Base-by-base conservation (phyloP, 2,888 invertebrate genomes). In the Metallyticus violacea region DNA sequence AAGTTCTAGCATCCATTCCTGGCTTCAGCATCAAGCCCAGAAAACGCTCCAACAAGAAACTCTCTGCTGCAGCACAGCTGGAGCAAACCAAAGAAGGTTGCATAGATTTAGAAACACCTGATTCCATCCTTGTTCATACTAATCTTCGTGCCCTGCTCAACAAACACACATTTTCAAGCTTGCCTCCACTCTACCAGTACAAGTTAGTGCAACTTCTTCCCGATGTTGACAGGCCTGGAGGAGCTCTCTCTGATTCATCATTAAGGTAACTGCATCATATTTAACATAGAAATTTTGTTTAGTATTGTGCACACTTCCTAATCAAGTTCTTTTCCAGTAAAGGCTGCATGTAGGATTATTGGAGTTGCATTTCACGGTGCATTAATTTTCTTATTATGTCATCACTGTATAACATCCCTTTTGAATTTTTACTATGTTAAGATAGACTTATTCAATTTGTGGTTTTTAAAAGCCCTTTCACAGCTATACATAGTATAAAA, bases 41-140 rank as follows among this genome's bases (percentile, higher is more conserved):
- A 87, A 96, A 97, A 91, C 93, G 96, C 88, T 96, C 96, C 88
- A 95, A 95, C 88, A 97, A 97, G 91, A 97, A 97, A 91, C 92
- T 97, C 89, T 97, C 97, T 77, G 96, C 97, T 88, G 97, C 98
- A 80, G 98, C 98, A 88, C 98, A 98, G 92, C 93, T 98, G 88
- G 97, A 97, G 91, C 97, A 97, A 92, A 97, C 97, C 79, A 96
- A 96, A 92, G 98, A 98, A 92, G 98, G 98, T 85, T 97, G 97
- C 91, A 97, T 99, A 89, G 99, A 99, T 92, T 93, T 99, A 90
- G 98, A 98, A 93, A 98, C 98, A 79, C 98, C 99, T 26, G 98
- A 98, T 91, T 99, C 99, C 85, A 98, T 99, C 90, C 94, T 99
- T 91, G 97, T 97, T 85, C 97, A 97, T 91, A 97, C 97, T 81